These are phyloP conservation scores for Desmodus rotundus DNA, from an alignment of 2,113 vertebrate species.

Conservation along the genomic window DNA sequence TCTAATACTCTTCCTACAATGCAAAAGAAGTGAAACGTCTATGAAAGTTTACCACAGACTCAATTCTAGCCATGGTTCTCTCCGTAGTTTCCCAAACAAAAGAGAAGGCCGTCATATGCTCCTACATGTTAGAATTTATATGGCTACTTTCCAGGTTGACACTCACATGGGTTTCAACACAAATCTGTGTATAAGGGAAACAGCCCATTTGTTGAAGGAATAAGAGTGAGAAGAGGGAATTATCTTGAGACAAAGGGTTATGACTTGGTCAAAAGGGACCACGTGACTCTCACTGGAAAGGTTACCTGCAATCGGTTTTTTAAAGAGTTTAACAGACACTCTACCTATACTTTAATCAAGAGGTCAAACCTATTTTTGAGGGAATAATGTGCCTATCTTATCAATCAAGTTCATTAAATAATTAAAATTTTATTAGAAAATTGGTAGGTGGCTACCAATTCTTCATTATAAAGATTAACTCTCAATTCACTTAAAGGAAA, in stretches of 20 bases:
- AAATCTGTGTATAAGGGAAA: background rate
- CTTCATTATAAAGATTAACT: conserved; percentile 32
- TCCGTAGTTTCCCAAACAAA: background rate
- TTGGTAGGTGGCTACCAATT: background rate
- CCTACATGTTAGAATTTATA: background rate
- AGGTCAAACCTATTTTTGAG: background rate
- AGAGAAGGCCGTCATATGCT: background rate
- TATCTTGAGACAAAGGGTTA: background rate
- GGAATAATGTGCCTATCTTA: background rate
- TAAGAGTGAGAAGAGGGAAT: background rate
- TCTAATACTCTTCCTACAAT: conserved; percentile 26
- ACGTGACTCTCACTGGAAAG: background rate
- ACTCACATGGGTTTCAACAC: background rate
- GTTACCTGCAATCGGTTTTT: background rate
- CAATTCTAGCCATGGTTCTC: background rate
- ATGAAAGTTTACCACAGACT: background rate
- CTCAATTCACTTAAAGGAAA: background rate
- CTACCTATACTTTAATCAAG: background rate
- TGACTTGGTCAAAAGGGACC: background rate
- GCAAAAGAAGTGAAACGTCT: background rate
- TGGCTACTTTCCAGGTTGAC: background rate
- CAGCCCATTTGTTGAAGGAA: background rate
- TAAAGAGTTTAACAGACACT: background rate
- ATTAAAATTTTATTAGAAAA: background rate
- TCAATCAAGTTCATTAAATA: background rate